These are phyloP conservation scores for Camponotus fellah DNA, from an alignment of 2,888 invertebrate genomes.

Conservation along the genomic window DNA sequence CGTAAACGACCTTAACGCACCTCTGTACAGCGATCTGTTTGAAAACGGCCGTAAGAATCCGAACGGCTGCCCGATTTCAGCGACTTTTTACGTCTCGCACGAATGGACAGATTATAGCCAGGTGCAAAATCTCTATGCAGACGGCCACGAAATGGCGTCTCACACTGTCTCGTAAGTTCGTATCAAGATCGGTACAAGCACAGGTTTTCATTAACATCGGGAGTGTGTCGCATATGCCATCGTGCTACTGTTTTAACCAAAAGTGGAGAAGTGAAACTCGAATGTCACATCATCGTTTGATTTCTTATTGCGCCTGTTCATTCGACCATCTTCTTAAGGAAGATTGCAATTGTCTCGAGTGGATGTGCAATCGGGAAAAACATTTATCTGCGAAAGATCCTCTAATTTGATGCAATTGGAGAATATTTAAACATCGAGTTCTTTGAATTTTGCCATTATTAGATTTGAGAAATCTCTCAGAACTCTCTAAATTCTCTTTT, in stretches of 20 bases:
- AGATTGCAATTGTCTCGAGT: not conserved
- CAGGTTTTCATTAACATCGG: slow-evolving; percentile 25
- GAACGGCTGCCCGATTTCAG: slow-evolving; percentile 96
- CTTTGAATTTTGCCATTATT: not conserved
- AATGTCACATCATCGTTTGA: slow-evolving; percentile 59
- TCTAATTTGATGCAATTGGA: not conserved
- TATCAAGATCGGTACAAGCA: slow-evolving; percentile 13
- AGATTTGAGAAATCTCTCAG: not conserved
- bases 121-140: slow-evolving; percentile 97
- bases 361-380: not conserved
- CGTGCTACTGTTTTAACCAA: slow-evolving; percentile 38
- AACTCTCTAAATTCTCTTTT: not conserved
- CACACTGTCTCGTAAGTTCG: slow-evolving; percentile 98
- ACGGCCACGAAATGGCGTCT: slow-evolving; percentile 98
- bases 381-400: not conserved
- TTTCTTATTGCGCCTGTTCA: slow-evolving; percentile 11
- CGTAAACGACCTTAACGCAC: slow-evolving; percentile 97
- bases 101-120: slow-evolving; percentile 99
- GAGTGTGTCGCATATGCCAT: not conserved
- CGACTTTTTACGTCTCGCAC: slow-evolving; percentile 99
- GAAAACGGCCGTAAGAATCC: slow-evolving; percentile 96
- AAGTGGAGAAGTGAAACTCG: slow-evolving; percentile 17
- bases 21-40: slow-evolving; percentile 95
- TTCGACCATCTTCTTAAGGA: slow-evolving; percentile 6
- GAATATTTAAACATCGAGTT: not conserved